phyloP scores from a whole-genome alignment of 2,888 invertebrate species.

The Drosophila lacicola region DNA sequence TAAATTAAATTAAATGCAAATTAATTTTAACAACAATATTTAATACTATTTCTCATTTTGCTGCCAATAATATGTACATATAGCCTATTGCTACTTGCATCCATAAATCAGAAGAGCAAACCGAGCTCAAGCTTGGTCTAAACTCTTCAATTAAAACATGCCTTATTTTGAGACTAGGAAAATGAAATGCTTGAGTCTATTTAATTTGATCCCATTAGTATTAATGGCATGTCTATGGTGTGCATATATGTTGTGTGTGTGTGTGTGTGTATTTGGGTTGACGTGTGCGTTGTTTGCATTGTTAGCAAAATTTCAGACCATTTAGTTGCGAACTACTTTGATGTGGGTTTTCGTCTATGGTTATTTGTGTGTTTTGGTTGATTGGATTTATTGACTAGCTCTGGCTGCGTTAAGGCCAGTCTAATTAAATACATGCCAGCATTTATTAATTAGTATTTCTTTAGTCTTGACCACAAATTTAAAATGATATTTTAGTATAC shows the following conservation, averaged over 20 bases:
- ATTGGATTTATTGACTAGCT: neutral
- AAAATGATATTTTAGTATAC: no score
- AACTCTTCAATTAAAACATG: constrained; percentile 29
- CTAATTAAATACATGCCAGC: neutral
- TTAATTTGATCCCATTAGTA: constrained; percentile 5
- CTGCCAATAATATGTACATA: neutral
- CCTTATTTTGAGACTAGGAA: constrained; percentile 1
- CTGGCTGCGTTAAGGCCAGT: neutral
- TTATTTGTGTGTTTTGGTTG: neutral
- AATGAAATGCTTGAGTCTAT: constrained; percentile 7
- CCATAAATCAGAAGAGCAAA: constrained; percentile 15
- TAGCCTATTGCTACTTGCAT: neutral
- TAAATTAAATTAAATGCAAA: constrained; percentile 65
- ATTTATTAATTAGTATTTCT: neutral
- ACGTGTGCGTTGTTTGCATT: neutral
- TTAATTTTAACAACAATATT: constrained; percentile 55
- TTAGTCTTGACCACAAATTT: neutral
- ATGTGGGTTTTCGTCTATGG: constrained; percentile 5
- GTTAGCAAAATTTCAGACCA: constrained; percentile 4
- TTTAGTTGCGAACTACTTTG: constrained; percentile 18
- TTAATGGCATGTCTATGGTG: neutral
- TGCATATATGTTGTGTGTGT: neutral
- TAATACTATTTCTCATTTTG: constrained; percentile 13
- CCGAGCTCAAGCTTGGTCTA: constrained; percentile 4
- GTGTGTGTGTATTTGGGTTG: neutral